Conservation (phyloP, 2,113 vertebrate genomes). For the Ovibos moschatus region DNA sequence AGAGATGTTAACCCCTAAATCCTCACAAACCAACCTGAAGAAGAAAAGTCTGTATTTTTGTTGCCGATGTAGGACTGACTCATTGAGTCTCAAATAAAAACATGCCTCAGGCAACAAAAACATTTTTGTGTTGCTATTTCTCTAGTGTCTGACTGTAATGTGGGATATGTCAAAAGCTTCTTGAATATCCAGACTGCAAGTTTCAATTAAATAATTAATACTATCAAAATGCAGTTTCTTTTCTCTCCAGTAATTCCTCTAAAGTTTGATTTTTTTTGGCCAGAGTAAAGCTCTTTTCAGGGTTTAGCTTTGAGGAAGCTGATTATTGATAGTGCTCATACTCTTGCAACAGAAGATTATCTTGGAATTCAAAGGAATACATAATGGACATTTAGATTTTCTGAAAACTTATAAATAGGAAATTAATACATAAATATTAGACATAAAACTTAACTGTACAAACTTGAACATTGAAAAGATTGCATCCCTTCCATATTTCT, state of each 20-base stretch:
- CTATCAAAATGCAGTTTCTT: not conserved
- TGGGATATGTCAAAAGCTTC: constrained; percentile 8
- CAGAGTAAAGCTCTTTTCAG: not conserved
- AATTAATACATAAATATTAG: not conserved
- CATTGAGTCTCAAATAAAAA: not conserved
- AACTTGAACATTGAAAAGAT: not conserved
- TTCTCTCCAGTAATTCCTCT: not conserved
- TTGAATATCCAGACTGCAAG: not conserved
- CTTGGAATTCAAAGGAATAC: not conserved
- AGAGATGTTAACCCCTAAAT: not conserved
- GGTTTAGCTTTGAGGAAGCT: not conserved
- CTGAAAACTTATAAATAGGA: not conserved
- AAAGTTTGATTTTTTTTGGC: not conserved
- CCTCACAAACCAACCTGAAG: not conserved
- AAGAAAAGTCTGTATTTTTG: not conserved
- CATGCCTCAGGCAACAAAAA: not conserved
- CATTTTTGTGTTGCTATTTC: not conserved
- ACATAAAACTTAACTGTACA: not conserved
- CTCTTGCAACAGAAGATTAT: not conserved
- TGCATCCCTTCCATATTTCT: not conserved
- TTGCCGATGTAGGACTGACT: not conserved
- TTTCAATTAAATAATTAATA: constrained; percentile 43
- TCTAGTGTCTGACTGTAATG: not conserved
- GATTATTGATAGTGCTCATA: not conserved
- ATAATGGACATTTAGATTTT: not conserved